Evolutionary conservation across 1,140 invertebrate species (phyloP).

Genomic region (Drosophila ogumai): DNA sequence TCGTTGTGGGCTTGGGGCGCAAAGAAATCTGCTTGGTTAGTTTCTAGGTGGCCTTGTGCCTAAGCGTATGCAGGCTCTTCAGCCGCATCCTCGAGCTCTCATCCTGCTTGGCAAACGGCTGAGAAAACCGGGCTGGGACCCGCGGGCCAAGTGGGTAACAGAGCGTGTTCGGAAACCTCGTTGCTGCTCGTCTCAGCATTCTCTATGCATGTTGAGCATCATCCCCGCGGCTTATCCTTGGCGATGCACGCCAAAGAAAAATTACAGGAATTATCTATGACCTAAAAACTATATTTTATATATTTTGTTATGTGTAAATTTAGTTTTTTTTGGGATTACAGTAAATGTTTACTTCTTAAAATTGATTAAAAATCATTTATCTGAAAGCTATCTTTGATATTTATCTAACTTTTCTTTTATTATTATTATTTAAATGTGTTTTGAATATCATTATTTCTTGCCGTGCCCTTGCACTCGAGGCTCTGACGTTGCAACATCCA

Average conservation of each 20-base stretch:
- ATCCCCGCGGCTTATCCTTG: conserved; percentile 51
- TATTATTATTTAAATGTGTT: too few relatives aligned
- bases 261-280: neutral
- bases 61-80: conserved; percentile 55
- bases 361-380: too few relatives aligned
- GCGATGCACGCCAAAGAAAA: conserved; percentile 7
- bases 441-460: neutral
- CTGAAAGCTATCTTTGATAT: too few relatives aligned
- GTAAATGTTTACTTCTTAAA: neutral
- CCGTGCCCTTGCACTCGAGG: conserved; percentile 32
- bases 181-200: conserved; percentile 13
- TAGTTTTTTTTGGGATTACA: too few relatives aligned
- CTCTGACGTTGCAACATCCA: conserved; percentile 18
- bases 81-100: conserved; percentile 11
- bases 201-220: conserved; percentile 44
- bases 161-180: conserved; percentile 33
- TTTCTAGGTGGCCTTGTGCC: conserved; percentile 41
- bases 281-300: neutral
- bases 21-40: conserved; percentile 19
- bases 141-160: conserved; percentile 50
- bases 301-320: neutral
- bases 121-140: conserved; percentile 51
- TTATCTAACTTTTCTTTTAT: too few relatives aligned
- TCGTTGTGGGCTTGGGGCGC: conserved; percentile 15
- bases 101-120: conserved; percentile 51